These are phyloP conservation scores for Sepiola atlantica DNA, from an alignment of 2,888 invertebrate genomes.

Conservation along the genomic window DNA sequence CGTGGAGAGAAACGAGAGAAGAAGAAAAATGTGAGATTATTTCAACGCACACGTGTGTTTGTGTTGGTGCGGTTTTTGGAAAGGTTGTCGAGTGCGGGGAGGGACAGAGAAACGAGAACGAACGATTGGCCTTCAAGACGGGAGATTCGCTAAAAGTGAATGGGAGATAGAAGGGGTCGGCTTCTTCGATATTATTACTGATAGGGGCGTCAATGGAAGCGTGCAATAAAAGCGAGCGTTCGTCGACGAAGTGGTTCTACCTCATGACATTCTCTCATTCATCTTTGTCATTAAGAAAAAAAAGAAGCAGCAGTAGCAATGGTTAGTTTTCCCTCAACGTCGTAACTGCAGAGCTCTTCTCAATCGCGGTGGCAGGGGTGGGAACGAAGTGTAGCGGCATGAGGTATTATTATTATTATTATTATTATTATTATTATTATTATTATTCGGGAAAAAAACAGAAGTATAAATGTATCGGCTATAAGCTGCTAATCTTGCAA, in stretches of 20 bases:
- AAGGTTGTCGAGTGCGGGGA: no score
- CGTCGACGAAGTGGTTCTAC: background rate
- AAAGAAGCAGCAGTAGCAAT: background rate
- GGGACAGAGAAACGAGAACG: background rate
- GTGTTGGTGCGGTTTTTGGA: background rate
- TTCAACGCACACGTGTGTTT: background rate
- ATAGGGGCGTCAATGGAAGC: background rate
- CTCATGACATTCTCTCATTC: background rate
- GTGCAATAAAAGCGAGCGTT: background rate
- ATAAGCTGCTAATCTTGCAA: background rate
- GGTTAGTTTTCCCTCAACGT: background rate
- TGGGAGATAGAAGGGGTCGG: background rate
- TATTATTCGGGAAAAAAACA: background rate
- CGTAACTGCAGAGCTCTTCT: background rate
- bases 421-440: conserved; percentile 23
- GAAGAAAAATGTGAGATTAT: background rate
- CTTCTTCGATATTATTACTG: conserved; percentile 23
- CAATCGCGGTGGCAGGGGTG: background rate
- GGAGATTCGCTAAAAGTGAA: background rate
- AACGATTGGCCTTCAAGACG: background rate
- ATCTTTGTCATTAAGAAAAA: background rate
- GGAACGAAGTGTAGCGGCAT: background rate
- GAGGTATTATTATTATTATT: background rate
- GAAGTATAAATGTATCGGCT: background rate
- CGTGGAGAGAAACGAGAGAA: background rate